Percentiles rank a stretch among this genome's conserved stretches.
These are phyloP conservation scores for Sitobion miscanthi DNA, from an alignment of 1,140 invertebrate species.

Conservation along the genomic window DNA sequence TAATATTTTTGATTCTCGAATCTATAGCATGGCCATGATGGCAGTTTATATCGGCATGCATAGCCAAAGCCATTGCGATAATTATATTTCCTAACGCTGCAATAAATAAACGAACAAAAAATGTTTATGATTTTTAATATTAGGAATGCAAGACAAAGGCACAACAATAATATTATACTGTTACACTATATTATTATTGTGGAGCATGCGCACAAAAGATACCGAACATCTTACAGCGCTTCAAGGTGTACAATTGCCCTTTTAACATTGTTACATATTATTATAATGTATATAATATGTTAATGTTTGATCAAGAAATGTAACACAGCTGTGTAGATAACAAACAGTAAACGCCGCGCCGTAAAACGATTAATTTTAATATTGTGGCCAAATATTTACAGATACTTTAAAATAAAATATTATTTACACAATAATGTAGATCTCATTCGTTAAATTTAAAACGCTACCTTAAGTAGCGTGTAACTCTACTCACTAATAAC, in stretches of 20 bases:
- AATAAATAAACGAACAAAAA: background rate
- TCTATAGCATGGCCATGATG: background rate
- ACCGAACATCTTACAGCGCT: background rate
- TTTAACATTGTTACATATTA: background rate
- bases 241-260: background rate
- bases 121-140: background rate
- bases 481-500: background rate
- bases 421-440: background rate
- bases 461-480: no score
- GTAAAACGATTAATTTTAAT: background rate
- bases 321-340: background rate
- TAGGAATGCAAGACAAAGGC: background rate
- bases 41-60: background rate
- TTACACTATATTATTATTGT: background rate
- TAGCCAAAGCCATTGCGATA: background rate
- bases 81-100: background rate
- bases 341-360: background rate
- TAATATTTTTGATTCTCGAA: background rate
- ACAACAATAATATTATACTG: background rate
- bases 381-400: background rate
- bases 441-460: background rate
- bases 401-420: background rate
- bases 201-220: background rate
- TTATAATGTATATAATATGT: background rate
- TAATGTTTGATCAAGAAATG: background rate